A percentile compares a stretch with the other conserved stretches of the same genome.
These are phyloP conservation scores for Sigmodon hispidus DNA, from an alignment of 2,113 vertebrate species.

Conservation along the genomic window DNA sequence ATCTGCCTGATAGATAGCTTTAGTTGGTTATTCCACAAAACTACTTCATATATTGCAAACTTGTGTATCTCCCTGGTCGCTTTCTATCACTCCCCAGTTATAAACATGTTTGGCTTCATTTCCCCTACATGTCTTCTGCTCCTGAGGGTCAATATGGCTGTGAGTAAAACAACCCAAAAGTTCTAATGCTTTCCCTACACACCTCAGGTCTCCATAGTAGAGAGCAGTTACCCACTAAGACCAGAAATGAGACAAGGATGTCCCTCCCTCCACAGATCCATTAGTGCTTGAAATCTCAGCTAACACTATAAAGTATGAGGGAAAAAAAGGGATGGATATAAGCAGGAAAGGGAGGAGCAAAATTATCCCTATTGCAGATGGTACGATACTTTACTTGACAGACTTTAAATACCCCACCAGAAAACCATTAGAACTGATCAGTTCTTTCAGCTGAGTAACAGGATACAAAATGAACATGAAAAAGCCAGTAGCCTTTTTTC, in stretches of 20 bases:
- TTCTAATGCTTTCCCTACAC: neutral
- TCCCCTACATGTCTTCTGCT: neutral
- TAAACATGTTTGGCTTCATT: neutral
- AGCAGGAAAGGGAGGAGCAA: neutral
- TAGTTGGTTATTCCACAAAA: neutral
- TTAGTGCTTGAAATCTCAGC: neutral
- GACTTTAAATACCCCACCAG: neutral
- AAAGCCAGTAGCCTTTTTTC: neutral
- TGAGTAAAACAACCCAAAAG: neutral
- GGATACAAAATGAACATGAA: neutral
- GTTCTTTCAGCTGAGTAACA: neutral
- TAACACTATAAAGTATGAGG: neutral
- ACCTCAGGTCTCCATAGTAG: neutral
- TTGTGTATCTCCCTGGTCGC: neutral
- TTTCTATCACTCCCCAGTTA: neutral
- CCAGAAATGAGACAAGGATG: no score
- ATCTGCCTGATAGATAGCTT: slow-evolving; percentile 4
- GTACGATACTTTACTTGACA: neutral
- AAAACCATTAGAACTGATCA: neutral
- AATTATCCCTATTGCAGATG: neutral
- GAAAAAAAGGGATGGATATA: neutral
- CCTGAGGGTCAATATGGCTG: neutral
- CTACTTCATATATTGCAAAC: neutral
- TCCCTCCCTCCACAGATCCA: neutral
- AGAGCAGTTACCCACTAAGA: neutral